Conservation (phyloP, 2,888 invertebrate species). For the Smittia sp. region DNA sequence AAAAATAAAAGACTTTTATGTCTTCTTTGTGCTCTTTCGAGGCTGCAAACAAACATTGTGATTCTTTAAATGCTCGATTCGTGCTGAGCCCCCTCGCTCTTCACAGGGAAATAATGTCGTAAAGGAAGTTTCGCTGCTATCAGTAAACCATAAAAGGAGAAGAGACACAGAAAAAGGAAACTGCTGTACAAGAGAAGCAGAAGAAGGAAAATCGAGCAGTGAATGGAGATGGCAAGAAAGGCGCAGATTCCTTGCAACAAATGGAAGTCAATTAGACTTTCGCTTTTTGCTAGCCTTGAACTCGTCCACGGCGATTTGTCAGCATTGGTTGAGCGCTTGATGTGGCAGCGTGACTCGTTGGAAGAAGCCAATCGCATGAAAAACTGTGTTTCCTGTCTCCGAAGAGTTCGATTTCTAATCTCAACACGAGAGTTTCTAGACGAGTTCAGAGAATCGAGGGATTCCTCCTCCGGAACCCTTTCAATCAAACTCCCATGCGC, state of each 20-base stretch:
- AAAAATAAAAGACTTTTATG: background rate
- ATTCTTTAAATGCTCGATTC: conserved; percentile 15
- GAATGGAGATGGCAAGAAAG: background rate
- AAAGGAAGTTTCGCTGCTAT: conserved; percentile 37
- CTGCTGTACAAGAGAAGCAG: background rate
- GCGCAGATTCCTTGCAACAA: background rate
- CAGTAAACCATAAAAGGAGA: conserved; percentile 37
- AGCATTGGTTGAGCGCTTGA: too few species aligned
- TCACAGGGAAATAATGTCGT: conserved; percentile 19
- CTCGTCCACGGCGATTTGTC: background rate
- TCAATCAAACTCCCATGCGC: too few species aligned
- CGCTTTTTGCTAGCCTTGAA: conserved; percentile 19
- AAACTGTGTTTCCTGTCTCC: background rate
- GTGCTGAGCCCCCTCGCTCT: background rate
- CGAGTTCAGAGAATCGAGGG: too few species aligned
- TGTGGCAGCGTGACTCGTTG: too few species aligned
- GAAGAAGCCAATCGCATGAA: conserved; percentile 4
- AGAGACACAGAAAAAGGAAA: conserved; percentile 25
- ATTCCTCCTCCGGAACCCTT: too few species aligned
- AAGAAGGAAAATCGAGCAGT: background rate
- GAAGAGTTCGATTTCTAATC: too few species aligned
- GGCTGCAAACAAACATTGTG: conserved; percentile 1
- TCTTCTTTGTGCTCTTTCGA: conserved; percentile 7
- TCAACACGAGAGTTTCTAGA: too few species aligned
- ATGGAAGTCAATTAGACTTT: conserved; percentile 20